A percentile compares a stretch with the other conserved stretches of the same genome.
phyloP scores from a whole-genome alignment of 2,113 vertebrate genomes.

The Argyrosomus japonicus region DNA sequence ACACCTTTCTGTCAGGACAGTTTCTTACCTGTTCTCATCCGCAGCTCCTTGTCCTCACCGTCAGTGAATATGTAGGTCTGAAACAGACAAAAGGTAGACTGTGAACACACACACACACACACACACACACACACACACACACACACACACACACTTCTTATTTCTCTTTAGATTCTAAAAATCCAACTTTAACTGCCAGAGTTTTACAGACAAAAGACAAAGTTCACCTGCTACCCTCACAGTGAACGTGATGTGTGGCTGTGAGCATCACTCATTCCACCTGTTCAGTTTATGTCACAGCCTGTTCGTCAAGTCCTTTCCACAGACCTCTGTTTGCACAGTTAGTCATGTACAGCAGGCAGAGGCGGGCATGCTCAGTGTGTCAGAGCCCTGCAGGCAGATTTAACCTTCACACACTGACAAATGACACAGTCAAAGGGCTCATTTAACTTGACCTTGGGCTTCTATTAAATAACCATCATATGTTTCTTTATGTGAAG shows the following conservation, averaged over 20 bases:
- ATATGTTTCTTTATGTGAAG: constrained; percentile 1
- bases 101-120: not conserved
- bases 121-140: not conserved
- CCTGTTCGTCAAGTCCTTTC: not conserved
- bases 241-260: not conserved
- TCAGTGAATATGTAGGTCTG: constrained; percentile 98
- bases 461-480: constrained; percentile 8
- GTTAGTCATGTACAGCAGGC: not conserved
- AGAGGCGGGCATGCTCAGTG: not conserved
- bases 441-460: not conserved
- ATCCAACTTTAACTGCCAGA: not conserved
- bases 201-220: not conserved
- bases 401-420: constrained; percentile 9
- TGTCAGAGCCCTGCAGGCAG: constrained; percentile 6
- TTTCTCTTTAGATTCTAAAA: not conserved
- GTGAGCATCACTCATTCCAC: not conserved
- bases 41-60: constrained; percentile 91
- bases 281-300: not conserved
- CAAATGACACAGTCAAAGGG: not conserved
- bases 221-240: not conserved
- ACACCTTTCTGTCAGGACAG: too few species aligned
- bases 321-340: not conserved
- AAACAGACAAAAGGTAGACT: constrained; percentile 41
- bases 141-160: not conserved
- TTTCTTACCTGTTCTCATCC: constrained; percentile 85